These are phyloP conservation scores for Lagria hirta DNA, from an alignment of 2,888 invertebrate species.

Conservation along the genomic window DNA sequence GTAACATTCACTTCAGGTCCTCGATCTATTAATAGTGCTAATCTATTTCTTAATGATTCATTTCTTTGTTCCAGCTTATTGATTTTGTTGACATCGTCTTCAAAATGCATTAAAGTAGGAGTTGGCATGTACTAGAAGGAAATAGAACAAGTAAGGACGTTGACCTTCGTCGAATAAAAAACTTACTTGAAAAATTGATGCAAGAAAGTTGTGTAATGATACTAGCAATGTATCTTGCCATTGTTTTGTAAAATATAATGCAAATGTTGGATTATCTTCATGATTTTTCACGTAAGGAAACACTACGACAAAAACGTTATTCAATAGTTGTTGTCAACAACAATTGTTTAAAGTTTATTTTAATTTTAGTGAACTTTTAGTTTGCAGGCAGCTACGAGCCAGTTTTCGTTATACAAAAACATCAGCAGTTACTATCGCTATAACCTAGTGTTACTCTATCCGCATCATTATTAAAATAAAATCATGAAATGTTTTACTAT, in stretches of 20 bases:
- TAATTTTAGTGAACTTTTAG: too few species aligned
- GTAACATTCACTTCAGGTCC: constrained; percentile 54
- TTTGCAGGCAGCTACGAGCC: too few species aligned
- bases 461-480: constrained; percentile 4
- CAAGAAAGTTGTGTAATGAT: constrained; percentile 90
- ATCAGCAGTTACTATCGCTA: background rate
- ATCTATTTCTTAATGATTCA: constrained; percentile 64
- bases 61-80: constrained; percentile 84
- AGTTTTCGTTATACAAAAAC: too few species aligned
- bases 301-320: constrained; percentile 65
- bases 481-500: too few species aligned
- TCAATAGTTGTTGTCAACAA: too few species aligned
- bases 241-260: constrained; percentile 85
- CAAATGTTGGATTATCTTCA: constrained; percentile 85
- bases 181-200: constrained; percentile 76
- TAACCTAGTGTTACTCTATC: background rate
- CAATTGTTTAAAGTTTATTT: too few species aligned
- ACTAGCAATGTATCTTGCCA: constrained; percentile 94
- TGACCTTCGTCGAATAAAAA: background rate
- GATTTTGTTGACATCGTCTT: constrained; percentile 80
- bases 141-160: background rate
- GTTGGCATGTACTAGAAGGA: constrained; percentile 74
- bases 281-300: constrained; percentile 89
- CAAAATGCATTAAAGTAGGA: constrained; percentile 81
- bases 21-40: constrained; percentile 57